Conservation (phyloP, 2,888 invertebrate species). For the Tricholauxania praeusta region DNA sequence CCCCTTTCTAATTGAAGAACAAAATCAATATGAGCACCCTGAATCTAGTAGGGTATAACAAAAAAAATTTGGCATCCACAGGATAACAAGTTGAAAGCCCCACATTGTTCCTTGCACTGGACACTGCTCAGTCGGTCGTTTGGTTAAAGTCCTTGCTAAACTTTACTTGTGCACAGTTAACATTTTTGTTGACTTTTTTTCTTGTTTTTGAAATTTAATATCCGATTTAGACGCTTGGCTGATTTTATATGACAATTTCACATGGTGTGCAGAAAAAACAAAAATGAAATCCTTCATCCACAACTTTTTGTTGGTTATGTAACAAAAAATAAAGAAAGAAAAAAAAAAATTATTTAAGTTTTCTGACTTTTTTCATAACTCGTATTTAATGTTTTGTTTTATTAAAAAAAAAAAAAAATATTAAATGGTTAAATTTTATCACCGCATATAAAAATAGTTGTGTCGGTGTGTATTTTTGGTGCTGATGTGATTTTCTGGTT, state of each 20-base stretch:
- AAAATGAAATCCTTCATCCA: background rate
- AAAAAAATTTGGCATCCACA: constrained; percentile 9
- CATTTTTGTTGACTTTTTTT: background rate
- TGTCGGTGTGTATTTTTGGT: background rate
- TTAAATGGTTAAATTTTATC: too few species aligned
- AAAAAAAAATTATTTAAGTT: too few species aligned
- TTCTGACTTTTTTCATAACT: background rate
- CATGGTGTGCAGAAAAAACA: background rate
- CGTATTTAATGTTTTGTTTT: background rate
- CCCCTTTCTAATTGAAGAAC: too few species aligned
- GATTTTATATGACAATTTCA: constrained; percentile 26
- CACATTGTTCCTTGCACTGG: constrained; percentile 1
- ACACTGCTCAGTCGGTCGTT: background rate
- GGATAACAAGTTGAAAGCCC: constrained; percentile 6
- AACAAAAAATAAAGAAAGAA: too few species aligned
- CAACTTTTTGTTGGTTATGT: background rate
- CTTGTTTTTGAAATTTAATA: constrained; percentile 12
- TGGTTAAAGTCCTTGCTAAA: background rate
- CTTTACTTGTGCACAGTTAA: background rate
- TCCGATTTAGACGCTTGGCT: constrained; percentile 18
- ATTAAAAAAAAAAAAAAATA: too few species aligned
- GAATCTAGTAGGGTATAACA: background rate
- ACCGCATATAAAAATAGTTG: too few species aligned
- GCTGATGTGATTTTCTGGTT: background rate
- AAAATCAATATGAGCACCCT: too few species aligned